Conservation (phyloP, 2,888 invertebrate genomes). For the Hipparchia sbordonii region DNA sequence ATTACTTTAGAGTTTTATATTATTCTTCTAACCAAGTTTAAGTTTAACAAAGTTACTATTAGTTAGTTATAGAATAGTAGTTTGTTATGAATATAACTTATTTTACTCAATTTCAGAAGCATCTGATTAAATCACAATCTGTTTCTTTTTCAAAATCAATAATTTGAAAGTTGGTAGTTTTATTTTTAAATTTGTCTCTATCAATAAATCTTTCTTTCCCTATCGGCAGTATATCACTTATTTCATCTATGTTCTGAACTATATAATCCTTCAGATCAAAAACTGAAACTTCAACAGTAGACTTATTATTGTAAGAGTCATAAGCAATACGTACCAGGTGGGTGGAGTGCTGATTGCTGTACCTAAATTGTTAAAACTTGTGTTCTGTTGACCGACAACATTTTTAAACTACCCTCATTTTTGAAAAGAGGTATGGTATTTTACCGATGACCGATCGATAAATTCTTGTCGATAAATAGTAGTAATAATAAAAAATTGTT, state of each 20-base stretch:
- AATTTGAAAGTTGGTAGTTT: too few relatives aligned
- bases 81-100: too few relatives aligned
- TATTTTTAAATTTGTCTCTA: too few relatives aligned
- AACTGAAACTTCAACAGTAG: slow-evolving; percentile 39
- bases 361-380: slow-evolving; percentile 36
- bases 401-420: neutral
- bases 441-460: neutral
- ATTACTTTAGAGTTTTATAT: too few relatives aligned
- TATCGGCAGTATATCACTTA: neutral
- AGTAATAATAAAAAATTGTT: neutral
- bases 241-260: neutral
- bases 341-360: slow-evolving; percentile 36
- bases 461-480: neutral
- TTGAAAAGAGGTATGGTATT: neutral
- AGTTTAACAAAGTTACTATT: too few relatives aligned
- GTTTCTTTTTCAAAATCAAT: too few relatives aligned
- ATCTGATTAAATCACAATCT: too few relatives aligned
- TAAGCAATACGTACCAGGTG: slow-evolving; percentile 47
- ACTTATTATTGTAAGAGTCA: slow-evolving; percentile 33
- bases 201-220: too few relatives aligned
- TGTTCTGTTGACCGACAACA: slow-evolving; percentile 30
- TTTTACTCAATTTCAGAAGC: too few relatives aligned
- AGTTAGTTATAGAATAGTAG: too few relatives aligned
- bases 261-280: neutral
- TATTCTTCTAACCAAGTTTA: too few relatives aligned